Conservation (phyloP, 1,140 invertebrate species). For the Thaumatotibia leucotreta region DNA sequence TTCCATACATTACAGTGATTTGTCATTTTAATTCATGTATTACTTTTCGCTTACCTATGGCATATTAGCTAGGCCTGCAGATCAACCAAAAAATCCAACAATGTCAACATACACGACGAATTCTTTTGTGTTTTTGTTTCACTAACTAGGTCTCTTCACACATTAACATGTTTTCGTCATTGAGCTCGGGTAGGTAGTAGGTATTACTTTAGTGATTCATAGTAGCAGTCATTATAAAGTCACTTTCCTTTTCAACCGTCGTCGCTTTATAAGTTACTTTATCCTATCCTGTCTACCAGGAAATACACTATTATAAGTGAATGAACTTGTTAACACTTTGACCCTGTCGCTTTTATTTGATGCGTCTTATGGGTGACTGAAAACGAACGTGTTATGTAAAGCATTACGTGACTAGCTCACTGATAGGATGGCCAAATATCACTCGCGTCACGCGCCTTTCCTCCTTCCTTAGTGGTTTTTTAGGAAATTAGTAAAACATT, state of each 20-base stretch:
- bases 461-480: neutral
- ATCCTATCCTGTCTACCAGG: neutral
- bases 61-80: too few relatives aligned
- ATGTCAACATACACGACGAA: neutral
- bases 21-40: too few relatives aligned
- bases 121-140: neutral
- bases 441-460: neutral
- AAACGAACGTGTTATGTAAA: slow-evolving; percentile 3
- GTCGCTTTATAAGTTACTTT: neutral
- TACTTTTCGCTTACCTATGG: too few relatives aligned
- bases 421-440: neutral
- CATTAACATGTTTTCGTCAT: neutral
- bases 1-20: too few relatives aligned
- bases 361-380: neutral
- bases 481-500: neutral
- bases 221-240: neutral
- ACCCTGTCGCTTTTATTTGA: neutral
- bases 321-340: slow-evolving; percentile 11
- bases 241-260: slow-evolving; percentile 3
- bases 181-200: neutral
- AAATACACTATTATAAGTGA: slow-evolving; percentile 3
- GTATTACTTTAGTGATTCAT: neutral
- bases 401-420: neutral
- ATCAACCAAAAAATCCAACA: neutral
- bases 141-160: neutral